Evolutionary conservation across 2,888 invertebrate genomes (phyloP).

Genomic region (Mylabris sibirica): DNA sequence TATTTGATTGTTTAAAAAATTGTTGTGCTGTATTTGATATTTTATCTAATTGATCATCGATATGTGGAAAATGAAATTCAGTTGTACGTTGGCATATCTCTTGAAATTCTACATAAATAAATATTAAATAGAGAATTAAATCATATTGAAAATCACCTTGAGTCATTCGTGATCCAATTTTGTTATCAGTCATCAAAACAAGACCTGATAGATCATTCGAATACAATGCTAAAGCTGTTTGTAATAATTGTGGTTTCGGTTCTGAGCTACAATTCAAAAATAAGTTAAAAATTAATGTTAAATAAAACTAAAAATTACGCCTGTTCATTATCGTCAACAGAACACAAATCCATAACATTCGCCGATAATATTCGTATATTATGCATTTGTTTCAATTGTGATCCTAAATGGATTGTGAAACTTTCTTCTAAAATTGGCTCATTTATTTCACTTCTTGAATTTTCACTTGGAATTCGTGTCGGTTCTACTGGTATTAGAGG

Average conservation of each 20-base stretch:
- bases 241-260: slow-evolving; percentile 80
- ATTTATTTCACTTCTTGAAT: slow-evolving; percentile 38
- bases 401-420: slow-evolving; percentile 97
- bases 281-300: slow-evolving; percentile 8
- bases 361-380: slow-evolving; percentile 92
- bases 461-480: slow-evolving; percentile 31
- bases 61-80: slow-evolving; percentile 92
- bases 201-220: slow-evolving; percentile 88
- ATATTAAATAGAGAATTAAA: background rate
- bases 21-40: slow-evolving; percentile 61
- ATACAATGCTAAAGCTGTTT: slow-evolving; percentile 93
- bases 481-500: slow-evolving; percentile 59
- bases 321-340: slow-evolving; percentile 58
- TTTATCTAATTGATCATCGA: slow-evolving; percentile 84
- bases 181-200: slow-evolving; percentile 79
- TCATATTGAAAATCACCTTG: slow-evolving; percentile 43
- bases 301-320: slow-evolving; percentile 39
- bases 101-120: slow-evolving; percentile 67
- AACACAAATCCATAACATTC: slow-evolving; percentile 82
- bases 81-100: slow-evolving; percentile 80
- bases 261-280: slow-evolving; percentile 60
- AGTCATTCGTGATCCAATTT: slow-evolving; percentile 57
- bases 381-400: slow-evolving; percentile 98
- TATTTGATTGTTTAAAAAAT: slow-evolving; percentile 46
- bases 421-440: slow-evolving; percentile 80